A percentile compares a stretch with the other conserved stretches of the same genome.
These are phyloP conservation scores for Zosterops japonicus DNA, from an alignment of 2,113 vertebrate genomes.

Conservation along the genomic window DNA sequence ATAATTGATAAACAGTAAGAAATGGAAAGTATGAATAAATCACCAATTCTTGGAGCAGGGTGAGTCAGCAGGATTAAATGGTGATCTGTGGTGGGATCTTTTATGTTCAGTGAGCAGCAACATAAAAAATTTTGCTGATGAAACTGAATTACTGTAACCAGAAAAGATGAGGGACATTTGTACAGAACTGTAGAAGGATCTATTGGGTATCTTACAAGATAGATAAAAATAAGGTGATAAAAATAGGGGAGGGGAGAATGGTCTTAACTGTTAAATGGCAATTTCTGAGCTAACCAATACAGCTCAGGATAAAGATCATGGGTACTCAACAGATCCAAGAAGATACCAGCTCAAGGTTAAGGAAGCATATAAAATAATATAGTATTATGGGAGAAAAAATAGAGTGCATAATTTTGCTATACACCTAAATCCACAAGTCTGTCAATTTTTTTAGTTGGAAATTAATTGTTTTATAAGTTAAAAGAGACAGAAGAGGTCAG, in stretches of 20 bases:
- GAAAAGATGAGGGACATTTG: background rate
- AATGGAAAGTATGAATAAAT: background rate
- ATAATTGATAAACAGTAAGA: background rate
- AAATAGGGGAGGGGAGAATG: accelerated
- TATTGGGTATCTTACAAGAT: background rate
- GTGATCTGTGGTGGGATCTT: background rate
- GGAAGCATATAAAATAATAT: background rate
- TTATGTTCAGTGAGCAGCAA: background rate
- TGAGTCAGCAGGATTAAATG: background rate
- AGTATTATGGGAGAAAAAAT: background rate
- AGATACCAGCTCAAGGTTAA: accelerated
- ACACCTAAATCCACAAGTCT: background rate
- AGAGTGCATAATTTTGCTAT: background rate
- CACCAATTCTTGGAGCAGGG: background rate
- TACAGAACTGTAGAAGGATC: background rate
- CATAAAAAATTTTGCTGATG: background rate
- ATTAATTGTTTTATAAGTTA: background rate
- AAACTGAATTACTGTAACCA: background rate
- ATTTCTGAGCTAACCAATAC: background rate
- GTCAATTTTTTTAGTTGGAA: background rate
- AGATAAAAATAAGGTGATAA: background rate
- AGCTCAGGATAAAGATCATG: background rate
- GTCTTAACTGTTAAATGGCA: background rate
- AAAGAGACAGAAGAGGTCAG: background rate
- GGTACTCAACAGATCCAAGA: background rate